These are phyloP conservation scores for Nothocercus julius DNA, from an alignment of 2,113 vertebrate genomes.

Conservation along the genomic window DNA sequence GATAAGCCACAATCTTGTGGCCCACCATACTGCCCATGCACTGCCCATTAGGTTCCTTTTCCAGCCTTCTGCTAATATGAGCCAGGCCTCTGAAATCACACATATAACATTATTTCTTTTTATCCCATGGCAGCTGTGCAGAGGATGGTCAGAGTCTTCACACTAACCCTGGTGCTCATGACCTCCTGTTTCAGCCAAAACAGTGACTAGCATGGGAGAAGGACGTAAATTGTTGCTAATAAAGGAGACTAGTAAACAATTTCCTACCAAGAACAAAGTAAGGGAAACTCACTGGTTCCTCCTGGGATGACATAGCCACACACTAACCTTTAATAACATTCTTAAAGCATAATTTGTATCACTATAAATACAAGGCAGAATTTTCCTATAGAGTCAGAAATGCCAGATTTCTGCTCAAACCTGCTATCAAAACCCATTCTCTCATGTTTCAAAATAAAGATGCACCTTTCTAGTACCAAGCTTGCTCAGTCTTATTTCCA, in stretches of 20 bases:
- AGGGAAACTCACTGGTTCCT: neutral
- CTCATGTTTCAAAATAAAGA: neutral
- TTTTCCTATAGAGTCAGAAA: neutral
- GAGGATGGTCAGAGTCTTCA: neutral
- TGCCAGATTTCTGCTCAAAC: neutral
- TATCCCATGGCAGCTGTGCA: neutral
- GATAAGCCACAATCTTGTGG: neutral
- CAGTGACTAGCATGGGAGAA: neutral
- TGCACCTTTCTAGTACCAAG: neutral
- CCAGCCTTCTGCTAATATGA: neutral
- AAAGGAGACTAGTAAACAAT: conserved; percentile 11
- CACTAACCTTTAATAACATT: neutral
- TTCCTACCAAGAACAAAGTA: neutral
- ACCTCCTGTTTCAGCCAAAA: conserved; percentile 8
- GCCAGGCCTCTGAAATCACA: neutral
- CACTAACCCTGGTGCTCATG: neutral
- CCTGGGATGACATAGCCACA: neutral
- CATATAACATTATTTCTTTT: neutral
- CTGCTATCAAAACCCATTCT: neutral
- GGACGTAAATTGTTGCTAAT: conserved; percentile 22
- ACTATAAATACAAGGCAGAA: neutral
- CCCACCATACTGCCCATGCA: neutral
- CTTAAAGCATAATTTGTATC: neutral
- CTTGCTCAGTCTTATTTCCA: neutral
- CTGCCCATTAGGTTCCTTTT: neutral